Evolutionary conservation across 1,140 invertebrate species (phyloP), one percentile per base, ranked within the genome.

Genomic region (Drosophila funebris): DNA sequence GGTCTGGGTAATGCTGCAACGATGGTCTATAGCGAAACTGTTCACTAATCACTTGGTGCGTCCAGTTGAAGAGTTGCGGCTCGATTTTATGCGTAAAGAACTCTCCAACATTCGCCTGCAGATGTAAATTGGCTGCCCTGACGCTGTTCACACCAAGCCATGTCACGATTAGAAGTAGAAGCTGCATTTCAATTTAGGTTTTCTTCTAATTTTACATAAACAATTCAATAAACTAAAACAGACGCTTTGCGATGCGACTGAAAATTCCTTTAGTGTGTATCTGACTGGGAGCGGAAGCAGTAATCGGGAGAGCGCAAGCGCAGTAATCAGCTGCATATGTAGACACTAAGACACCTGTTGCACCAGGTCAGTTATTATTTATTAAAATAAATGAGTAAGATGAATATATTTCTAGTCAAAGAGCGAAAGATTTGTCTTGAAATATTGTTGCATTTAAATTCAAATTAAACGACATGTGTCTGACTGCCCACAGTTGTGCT

Each of bases 11-110:
- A 5, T 66, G 50, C 53, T 82, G 67, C 18, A 92, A 37, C n/a
- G 91, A 84, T 8, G 84, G 77, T 8, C 91, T 54, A 53, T 92
- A 92, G 29, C 89, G 80, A 44, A 91, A 92, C 44, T 92, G 88
- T 58, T 92, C 90, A 43, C 87, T 89, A n/a, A 88, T 87, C 9
- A 94, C 94, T 92, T 94, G 93, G 88, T 94, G 94, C 0, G 94
- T 95, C 94, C 94, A 95, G 83, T 95, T 95, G 78, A 95, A 95
- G 78, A 95, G 92, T 70, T 93, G 92, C 1, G 94, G 94, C 58
- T 94, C 94, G 63, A 95, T 93, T 71, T 92, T 93, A 72, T 94
- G 94, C 2, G 93, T 93, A 87, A 95, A 95, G 87, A 95, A 93
- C 92, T 95, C 94, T 0, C 94, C 94, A 80, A 94, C 94, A 52